A percentile compares a stretch with the other conserved stretches of the same genome.
Conservation (phyloP, 2,113 vertebrate species). For the Salvator merianae region DNA sequence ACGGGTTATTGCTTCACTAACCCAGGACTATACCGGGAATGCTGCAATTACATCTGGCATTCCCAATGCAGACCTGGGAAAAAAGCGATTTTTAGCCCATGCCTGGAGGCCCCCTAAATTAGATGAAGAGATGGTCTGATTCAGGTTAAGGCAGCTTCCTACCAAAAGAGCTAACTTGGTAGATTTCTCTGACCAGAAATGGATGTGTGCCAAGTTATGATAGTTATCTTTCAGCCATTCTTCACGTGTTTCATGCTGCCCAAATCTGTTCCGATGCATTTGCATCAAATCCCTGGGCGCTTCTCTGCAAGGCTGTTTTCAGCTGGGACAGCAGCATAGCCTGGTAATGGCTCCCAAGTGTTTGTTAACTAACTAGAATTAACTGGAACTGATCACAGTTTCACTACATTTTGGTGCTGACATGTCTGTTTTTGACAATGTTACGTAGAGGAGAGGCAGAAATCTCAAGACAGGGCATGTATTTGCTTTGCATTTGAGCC, state of each 20-base stretch:
- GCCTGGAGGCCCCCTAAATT: too few relatives aligned
- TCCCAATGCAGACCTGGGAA: too few relatives aligned
- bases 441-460: background rate
- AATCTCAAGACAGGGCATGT: background rate
- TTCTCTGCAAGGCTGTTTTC: slow-evolving; percentile 4
- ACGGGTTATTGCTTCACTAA: too few relatives aligned
- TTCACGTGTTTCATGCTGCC: background rate
- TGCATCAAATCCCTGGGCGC: background rate
- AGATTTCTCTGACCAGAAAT: background rate
- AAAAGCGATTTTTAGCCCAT: too few relatives aligned
- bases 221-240: background rate
- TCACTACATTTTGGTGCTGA: background rate
- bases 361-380: background rate
- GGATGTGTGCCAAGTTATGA: background rate
- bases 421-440: background rate
- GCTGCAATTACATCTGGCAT: too few relatives aligned
- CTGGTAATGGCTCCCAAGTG: slow-evolving; percentile 8
- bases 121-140: background rate
- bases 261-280: background rate
- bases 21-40: too few relatives aligned
- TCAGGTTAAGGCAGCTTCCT: background rate
- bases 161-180: background rate
- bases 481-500: background rate
- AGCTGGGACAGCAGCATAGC: background rate
- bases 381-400: background rate